A percentile compares a stretch with the other conserved stretches of the same genome.
These are phyloP conservation scores for Lepeophtheirus nordmannii DNA, from an alignment of 2,888 invertebrate genomes.

Conservation along the genomic window DNA sequence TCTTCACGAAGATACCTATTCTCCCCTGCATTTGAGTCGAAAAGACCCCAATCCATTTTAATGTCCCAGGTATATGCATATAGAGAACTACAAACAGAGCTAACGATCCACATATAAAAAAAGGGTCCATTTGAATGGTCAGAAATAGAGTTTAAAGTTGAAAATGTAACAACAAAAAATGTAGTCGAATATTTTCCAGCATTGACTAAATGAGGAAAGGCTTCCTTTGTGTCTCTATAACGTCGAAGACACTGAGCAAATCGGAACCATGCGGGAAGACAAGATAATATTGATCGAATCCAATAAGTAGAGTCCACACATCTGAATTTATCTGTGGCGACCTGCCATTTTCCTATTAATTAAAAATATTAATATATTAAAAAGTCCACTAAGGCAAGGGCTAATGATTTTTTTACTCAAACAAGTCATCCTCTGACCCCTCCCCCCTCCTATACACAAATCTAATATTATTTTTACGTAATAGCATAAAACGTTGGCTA, in stretches of 20 bases:
- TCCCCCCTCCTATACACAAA: too few relatives aligned
- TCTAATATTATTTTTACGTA: too few relatives aligned
- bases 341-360: conserved; percentile 7
- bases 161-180: conserved; percentile 78
- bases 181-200: conserved; percentile 96
- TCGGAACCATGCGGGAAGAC: conserved; percentile 91
- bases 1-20: conserved; percentile 82
- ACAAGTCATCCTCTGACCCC: too few relatives aligned
- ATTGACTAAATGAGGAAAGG: conserved; percentile 89
- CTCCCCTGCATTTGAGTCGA: conserved; percentile 78
- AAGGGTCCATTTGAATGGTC: conserved; percentile 59
- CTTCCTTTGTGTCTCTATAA: conserved; percentile 80
- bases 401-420: too few relatives aligned
- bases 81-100: conserved; percentile 68
- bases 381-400: background rate
- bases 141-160: conserved; percentile 47
- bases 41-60: conserved; percentile 96
- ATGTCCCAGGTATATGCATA: conserved; percentile 97
- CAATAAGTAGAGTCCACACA: conserved; percentile 11
- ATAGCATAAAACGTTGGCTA: too few relatives aligned
- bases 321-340: background rate
- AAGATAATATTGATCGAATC: conserved; percentile 54
- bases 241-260: conserved; percentile 92
- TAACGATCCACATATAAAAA: conserved; percentile 73
- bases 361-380: background rate